Evolutionary conservation across 2,797 vertebrate species (phyloP).

Genomic region (Apogon hyalosoma): DNA sequence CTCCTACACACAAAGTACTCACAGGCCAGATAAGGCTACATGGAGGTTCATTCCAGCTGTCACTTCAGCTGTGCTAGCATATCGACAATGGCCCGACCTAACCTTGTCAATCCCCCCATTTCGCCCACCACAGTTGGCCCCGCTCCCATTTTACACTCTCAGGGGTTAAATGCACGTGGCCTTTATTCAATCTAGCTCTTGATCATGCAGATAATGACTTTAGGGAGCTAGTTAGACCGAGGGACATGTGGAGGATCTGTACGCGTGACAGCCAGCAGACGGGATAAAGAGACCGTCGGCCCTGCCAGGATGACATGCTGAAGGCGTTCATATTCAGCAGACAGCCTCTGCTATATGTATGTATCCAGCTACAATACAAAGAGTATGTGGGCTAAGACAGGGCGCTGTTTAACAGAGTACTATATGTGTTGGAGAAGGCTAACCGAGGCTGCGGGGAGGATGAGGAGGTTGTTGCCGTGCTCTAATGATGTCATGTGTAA

Average conservation of each 20-base stretch:
- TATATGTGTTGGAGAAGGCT: slow-evolving; percentile 17
- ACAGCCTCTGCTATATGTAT: slow-evolving; percentile 10
- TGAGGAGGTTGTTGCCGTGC: slow-evolving; percentile 35
- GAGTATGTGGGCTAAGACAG: neutral
- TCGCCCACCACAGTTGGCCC: slow-evolving; percentile 17
- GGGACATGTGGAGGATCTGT: slow-evolving; percentile 40
- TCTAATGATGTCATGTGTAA: slow-evolving; percentile 46
- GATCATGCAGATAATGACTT: slow-evolving; percentile 80
- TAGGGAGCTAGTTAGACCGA: slow-evolving; percentile 60
- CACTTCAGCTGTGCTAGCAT: slow-evolving; percentile 31
- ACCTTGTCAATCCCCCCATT: slow-evolving; percentile 44
- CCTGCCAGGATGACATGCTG: slow-evolving; percentile 35
- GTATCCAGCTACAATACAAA: slow-evolving; percentile 5
- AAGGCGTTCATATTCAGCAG: slow-evolving; percentile 28
- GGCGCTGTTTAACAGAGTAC: slow-evolving; percentile 3
- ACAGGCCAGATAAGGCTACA: slow-evolving; percentile 29
- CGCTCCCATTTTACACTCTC: slow-evolving; percentile 50
- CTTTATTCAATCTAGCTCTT: slow-evolving; percentile 71
- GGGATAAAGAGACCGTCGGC: slow-evolving; percentile 48
- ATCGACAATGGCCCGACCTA: slow-evolving; percentile 38
- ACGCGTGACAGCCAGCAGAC: slow-evolving; percentile 55
- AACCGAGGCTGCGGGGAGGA: slow-evolving; percentile 14
- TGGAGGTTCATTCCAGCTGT: slow-evolving; percentile 30
- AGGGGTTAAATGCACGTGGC: slow-evolving; percentile 66
- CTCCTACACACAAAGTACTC: neutral